A percentile compares a stretch with the other conserved stretches of the same genome.
These are phyloP conservation scores for Diacarnus erythraeanus DNA, from an alignment of 37 sponge, comb jelly and placozoan species.

Conservation along the genomic window DNA sequence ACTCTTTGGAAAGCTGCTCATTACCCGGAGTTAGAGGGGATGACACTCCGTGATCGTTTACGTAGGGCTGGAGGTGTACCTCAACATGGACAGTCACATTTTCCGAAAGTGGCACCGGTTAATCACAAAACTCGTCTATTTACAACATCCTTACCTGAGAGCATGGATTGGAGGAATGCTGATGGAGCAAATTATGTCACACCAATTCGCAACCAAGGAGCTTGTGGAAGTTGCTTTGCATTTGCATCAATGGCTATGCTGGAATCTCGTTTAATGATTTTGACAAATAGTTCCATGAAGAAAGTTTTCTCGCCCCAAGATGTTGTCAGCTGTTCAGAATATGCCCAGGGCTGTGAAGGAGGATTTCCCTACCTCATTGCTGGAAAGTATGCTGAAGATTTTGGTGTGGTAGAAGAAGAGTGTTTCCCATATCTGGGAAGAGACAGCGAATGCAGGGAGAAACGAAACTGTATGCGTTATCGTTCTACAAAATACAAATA, in stretches of 20 bases:
- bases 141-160: constrained; percentile 9
- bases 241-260: constrained; percentile 61
- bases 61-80: constrained; percentile 48
- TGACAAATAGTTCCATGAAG: constrained; percentile 29
- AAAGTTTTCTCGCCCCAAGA: constrained; percentile 57
- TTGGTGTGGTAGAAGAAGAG: constrained; percentile 47
- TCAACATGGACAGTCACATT: not conserved
- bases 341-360: constrained; percentile 66
- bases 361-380: constrained; percentile 70
- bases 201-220: constrained; percentile 50
- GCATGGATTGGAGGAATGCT: constrained; percentile 52
- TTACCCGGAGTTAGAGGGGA: constrained; percentile 31
- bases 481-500: constrained; percentile 50
- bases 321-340: constrained; percentile 53
- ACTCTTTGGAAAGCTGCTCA: constrained; percentile 36
- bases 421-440: constrained; percentile 45
- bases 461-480: constrained; percentile 17
- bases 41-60: constrained; percentile 34
- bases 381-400: constrained; percentile 64
- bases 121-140: not conserved
- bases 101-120: not conserved
- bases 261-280: constrained; percentile 34
- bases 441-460: constrained; percentile 12
- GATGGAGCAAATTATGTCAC: constrained; percentile 48
- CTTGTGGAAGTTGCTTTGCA: constrained; percentile 64